These are phyloP conservation scores for Salvator merianae DNA, from an alignment of 2,113 vertebrate species.

Conservation along the genomic window DNA sequence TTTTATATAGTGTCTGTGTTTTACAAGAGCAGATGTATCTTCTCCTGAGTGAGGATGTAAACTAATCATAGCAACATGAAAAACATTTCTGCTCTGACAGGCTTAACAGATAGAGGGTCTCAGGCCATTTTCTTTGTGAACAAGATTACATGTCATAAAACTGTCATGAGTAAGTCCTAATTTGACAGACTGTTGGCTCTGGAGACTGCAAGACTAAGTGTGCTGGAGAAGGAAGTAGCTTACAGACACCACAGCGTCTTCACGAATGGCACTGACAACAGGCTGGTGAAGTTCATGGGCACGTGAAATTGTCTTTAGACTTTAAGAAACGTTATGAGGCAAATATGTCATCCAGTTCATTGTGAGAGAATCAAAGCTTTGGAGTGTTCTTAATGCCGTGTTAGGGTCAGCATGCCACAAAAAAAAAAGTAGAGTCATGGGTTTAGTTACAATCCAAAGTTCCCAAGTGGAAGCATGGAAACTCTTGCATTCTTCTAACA, in stretches of 20 bases:
- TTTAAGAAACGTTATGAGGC: conserved; percentile 18
- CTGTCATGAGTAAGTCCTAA: conserved; percentile 68
- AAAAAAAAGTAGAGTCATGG: neutral
- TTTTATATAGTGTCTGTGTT: neutral
- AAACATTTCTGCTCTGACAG: conserved; percentile 60
- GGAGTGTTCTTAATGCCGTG: neutral
- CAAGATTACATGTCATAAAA: conserved; percentile 72
- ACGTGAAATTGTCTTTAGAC: conserved; percentile 51
- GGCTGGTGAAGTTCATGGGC: conserved; percentile 59
- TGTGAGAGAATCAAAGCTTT: neutral
- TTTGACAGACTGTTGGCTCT: conserved; percentile 71
- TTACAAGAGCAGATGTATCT: conserved; percentile 33
- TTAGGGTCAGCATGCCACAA: neutral
- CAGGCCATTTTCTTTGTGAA: conserved; percentile 66
- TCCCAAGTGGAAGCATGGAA: neutral
- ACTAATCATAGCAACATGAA: conserved; percentile 49
- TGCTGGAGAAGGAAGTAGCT: conserved; percentile 58
- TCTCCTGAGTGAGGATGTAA: conserved; percentile 59
- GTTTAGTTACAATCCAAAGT: neutral
- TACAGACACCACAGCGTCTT: conserved; percentile 58
- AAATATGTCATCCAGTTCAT: conserved; percentile 24
- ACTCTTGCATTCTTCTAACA: neutral
- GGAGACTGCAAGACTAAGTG: conserved; percentile 51
- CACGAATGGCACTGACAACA: conserved; percentile 52
- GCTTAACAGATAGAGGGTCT: conserved; percentile 63